Evolutionary conservation across 23 tunicate species (phyloP), one percentile per base, ranked within the genome.

Genomic region (Ascidia mentula): DNA sequence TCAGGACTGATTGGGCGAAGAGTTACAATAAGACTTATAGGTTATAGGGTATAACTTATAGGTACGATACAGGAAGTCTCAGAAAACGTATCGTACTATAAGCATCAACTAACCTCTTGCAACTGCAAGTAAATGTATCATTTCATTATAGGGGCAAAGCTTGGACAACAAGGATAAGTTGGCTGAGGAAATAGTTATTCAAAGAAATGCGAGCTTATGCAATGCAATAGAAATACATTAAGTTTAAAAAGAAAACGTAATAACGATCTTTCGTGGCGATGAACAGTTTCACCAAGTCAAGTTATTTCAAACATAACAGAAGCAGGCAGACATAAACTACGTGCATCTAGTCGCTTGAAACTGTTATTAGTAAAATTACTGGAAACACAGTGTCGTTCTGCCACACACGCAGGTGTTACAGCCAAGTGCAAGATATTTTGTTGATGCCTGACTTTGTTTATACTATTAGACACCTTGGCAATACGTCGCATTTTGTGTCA

Each of bases 341-440:
- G 24, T 53, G 22, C 22, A 9, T 28, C n/a, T n/a, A 53, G 7
- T 20, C 7, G 24, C 24, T 53, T 9, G 65, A 53, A 53, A 53
- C 65, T 1, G 65, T 53, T 53, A 28, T 53, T 53, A 53, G 65
- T 53, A 53, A 20, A 53, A 28, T 53, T 53, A 6, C 65, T 53
- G 28, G 28, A 53, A 53, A 53, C 65, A 53, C 65, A 53, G 65
- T 53, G 65, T 53, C 22, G 65, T 53, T 20, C 28, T 28, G 24
- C 24, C 13, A 53, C 24, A 53, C 24, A 28, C 65, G 65, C 65
- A 53, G 24, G 13, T 53, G 65, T 53, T 53, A 53, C 65, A 53
- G 65, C 65, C 65, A 53, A 53, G 65, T 53, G 65, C 65, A 53
- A 53, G 65, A 28, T 26, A 42, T 26, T 53, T 28, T 28, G 65